Percentiles rank a stretch among this genome's conserved stretches.
These are phyloP conservation scores for Noctua janthina DNA, from an alignment of 2,888 invertebrate species.

Conservation along the genomic window DNA sequence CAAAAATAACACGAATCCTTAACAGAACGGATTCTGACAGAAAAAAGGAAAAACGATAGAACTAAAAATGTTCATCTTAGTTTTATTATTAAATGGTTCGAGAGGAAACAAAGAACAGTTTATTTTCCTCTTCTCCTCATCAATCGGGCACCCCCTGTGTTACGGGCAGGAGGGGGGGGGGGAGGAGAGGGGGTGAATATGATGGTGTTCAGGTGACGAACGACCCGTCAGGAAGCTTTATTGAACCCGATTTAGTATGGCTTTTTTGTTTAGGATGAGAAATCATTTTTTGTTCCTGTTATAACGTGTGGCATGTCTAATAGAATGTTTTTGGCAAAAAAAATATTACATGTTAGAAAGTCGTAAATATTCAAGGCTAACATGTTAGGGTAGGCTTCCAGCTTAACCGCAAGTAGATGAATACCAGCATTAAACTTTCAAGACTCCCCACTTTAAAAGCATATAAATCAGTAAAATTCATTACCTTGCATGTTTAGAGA, in stretches of 20 bases:
- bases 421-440: background rate
- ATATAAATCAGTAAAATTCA: background rate
- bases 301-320: background rate
- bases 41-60: constrained; percentile 25
- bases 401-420: background rate
- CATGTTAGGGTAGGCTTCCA: background rate
- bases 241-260: constrained; percentile 44
- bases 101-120: constrained; percentile 51
- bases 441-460: background rate
- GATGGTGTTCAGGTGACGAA: constrained; percentile 61
- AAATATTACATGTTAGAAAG: background rate
- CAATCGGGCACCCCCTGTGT: constrained; percentile 22
- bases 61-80: constrained; percentile 24
- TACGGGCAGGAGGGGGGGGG: background rate
- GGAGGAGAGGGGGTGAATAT: constrained; percentile 15
- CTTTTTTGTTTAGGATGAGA: constrained; percentile 36
- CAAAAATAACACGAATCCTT: background rate
- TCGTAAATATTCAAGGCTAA: background rate
- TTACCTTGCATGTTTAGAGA: background rate
- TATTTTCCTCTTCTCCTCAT: constrained; percentile 57
- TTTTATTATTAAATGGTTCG: constrained; percentile 52
- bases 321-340: background rate
- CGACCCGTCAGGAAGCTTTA: constrained; percentile 40
- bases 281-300: constrained; percentile 4
- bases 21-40: constrained; percentile 14